Evolutionary conservation across 30 jellyfish, hydroid and myxozoan species (phyloP), one percentile per base, ranked within the genome.

Genomic region (Pelagia noctiluca): DNA sequence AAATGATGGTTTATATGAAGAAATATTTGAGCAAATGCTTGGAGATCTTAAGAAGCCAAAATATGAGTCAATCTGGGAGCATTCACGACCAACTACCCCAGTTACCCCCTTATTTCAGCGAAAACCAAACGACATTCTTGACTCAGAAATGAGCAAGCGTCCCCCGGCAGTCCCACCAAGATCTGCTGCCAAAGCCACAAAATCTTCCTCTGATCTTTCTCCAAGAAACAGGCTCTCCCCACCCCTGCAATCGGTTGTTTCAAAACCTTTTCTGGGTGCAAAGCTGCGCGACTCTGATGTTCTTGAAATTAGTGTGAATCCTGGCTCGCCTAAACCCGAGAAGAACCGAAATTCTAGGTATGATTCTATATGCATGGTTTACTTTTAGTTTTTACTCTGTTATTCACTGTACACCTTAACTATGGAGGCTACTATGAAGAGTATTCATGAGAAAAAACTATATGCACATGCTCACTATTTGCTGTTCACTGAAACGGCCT

Each of bases 1-100:
- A 25, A 35, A 19, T 16, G 87, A 84, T 4, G 95, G 83, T 75
- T 46, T 35, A 1, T 93, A 93, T 50, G 97, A 87, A 69, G 96
- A 93, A 62, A 74, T 86, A 13, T 93, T 93, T 70, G 97, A 88
- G 42, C 97, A 86, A 63, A 71, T 93, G 2, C 76, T 93, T 47
- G 96, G 87, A 26, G 96, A 80, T 35, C 90, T 93, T 12, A 77
- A 79, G 53, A 76, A 74, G 69, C 88, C 90, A 25, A 87, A 73
- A 47, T 50, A 48, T 12, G 82, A 53, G 31, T 63, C 92, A 3
- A 64, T 82, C 7, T 82, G 92, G 92, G 92, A 82, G 13, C 92
- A 82, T 23, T 82, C 92, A 13, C 66, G 22, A 0, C 92, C 92
- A n/a, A 71, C 42, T 33, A 60, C 84, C 29, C 92, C 92, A 23